These are phyloP conservation scores for Colletes gigas DNA, from an alignment of 1,140 invertebrate genomes.

Conservation along the genomic window DNA sequence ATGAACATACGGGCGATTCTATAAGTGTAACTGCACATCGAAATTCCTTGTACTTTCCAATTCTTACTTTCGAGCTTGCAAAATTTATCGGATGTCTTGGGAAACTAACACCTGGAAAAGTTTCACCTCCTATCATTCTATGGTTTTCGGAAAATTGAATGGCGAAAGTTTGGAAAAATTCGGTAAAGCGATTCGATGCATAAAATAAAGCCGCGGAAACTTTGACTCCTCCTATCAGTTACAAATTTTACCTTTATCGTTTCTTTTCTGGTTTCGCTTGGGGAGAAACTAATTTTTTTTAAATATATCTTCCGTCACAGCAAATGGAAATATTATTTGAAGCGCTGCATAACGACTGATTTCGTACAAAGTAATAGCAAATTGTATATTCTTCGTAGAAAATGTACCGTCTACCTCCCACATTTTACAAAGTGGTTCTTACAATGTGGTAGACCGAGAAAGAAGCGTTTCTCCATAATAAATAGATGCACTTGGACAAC, in stretches of 20 bases:
- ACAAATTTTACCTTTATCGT: not conserved
- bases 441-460: too few species aligned
- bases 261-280: not conserved
- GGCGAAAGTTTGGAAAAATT: conserved; percentile 4
- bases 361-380: too few species aligned
- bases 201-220: not conserved
- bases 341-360: too few species aligned
- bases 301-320: not conserved
- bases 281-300: not conserved
- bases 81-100: not conserved
- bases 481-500: too few species aligned
- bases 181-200: not conserved
- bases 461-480: too few species aligned
- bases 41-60: not conserved
- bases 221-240: not conserved
- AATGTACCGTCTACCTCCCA: too few species aligned
- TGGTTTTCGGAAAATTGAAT: conserved; percentile 1
- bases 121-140: not conserved
- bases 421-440: too few species aligned
- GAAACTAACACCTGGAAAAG: not conserved
- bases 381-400: too few species aligned
- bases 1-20: not conserved
- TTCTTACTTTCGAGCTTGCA: not conserved
- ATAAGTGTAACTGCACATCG: not conserved
- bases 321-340: too few species aligned